Conservation (phyloP, 2,888 invertebrate species). For the Pyrochroa serraticornis region DNA sequence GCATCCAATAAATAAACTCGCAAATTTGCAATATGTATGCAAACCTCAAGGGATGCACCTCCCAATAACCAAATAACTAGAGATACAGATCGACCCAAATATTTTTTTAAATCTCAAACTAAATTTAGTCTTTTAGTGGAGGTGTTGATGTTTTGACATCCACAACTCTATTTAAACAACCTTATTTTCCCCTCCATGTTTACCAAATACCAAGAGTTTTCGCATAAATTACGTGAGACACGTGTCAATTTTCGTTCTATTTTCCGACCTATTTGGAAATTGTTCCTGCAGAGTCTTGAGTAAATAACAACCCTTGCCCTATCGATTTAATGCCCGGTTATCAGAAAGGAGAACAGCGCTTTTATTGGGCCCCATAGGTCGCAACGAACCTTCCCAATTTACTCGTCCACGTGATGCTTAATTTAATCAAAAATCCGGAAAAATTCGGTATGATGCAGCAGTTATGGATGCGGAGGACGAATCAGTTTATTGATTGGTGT, state of each 20-base stretch:
- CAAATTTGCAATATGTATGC: too few relatives aligned
- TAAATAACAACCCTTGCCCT: not conserved
- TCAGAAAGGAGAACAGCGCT: not conserved
- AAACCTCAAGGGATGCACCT: too few relatives aligned
- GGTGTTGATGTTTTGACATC: too few relatives aligned
- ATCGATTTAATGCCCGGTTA: not conserved
- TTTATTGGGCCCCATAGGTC: not conserved
- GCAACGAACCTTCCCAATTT: not conserved
- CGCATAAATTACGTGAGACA: not conserved
- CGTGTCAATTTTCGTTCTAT: conserved; percentile 1
- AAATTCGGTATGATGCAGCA: not conserved
- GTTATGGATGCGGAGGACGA: not conserved
- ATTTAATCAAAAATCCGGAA: not conserved
- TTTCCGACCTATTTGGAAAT: conserved; percentile 3
- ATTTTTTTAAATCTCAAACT: too few relatives aligned
- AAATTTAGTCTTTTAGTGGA: too few relatives aligned
- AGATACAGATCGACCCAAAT: too few relatives aligned
- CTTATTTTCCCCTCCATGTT: too few relatives aligned
- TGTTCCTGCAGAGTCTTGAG: not conserved
- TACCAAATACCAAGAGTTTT: not conserved
- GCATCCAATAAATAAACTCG: too few relatives aligned
- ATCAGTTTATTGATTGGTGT: not conserved
- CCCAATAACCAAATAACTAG: too few relatives aligned
- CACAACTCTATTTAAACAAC: too few relatives aligned
- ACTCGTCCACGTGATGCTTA: not conserved